Conservation (phyloP, 2,113 vertebrate species). For the Oreotrochilus melanogaster region DNA sequence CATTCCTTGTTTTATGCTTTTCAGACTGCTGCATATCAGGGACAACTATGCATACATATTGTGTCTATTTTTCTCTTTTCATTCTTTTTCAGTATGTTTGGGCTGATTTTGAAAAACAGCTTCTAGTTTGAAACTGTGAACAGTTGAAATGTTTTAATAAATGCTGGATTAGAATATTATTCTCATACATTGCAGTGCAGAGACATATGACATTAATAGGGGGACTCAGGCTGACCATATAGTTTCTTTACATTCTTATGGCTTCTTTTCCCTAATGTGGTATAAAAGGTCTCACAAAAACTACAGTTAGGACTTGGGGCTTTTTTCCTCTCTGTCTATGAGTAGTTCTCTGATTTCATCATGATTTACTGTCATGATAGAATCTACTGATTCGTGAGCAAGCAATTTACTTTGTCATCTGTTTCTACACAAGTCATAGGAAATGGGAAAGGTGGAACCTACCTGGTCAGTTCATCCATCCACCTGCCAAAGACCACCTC, state of each 20-base stretch:
- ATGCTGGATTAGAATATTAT: neutral
- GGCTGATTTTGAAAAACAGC: neutral
- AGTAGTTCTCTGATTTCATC: slow-evolving; percentile 9
- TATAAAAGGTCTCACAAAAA: neutral
- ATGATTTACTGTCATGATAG: neutral
- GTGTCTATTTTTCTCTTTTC: neutral
- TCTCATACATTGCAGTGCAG: neutral
- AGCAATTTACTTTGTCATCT: neutral
- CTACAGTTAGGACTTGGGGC: neutral
- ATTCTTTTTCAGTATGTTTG: neutral
- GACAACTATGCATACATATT: neutral
- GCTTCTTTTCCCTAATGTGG: neutral
- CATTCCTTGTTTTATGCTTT: neutral
- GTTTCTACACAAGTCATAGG: neutral
- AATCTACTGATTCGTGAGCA: neutral
- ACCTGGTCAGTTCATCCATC: neutral
- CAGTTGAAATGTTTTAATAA: neutral
- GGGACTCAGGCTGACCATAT: neutral
- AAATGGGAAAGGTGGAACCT: neutral
- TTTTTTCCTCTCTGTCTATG: neutral
- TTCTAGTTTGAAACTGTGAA: neutral
- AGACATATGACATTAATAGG: neutral
- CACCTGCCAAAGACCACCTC: neutral
- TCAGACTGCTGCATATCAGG: neutral
- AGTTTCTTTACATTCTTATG: neutral